Evolutionary conservation across 2,113 vertebrate genomes (phyloP).

Genomic region (human): GRCh38 chr15:69917501-69918000

Average conservation of each 20-base stretch:
- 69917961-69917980: slow-evolving; percentile 78
- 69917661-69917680: background rate
- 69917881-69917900: slow-evolving; percentile 53
- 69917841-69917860: background rate
- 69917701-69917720: background rate
- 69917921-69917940: slow-evolving; percentile 78
- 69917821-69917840: rapidly evolving
- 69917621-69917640: background rate
- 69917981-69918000: slow-evolving; percentile 84
- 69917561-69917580: background rate
- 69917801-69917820: background rate
- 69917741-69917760: background rate
- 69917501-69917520: background rate
- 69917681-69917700: background rate
- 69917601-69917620: background rate
- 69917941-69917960: slow-evolving; percentile 78
- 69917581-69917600: background rate
- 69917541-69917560: background rate
- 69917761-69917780: background rate
- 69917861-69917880: background rate
- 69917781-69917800: rapidly evolving
- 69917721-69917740: background rate
- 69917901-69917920: slow-evolving; percentile 64
- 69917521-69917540: background rate
- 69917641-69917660: background rate